Evolutionary conservation across 2,888 invertebrate genomes (phyloP), one percentile per base, ranked within the genome.

Genomic region (Smittia sp.): DNA sequence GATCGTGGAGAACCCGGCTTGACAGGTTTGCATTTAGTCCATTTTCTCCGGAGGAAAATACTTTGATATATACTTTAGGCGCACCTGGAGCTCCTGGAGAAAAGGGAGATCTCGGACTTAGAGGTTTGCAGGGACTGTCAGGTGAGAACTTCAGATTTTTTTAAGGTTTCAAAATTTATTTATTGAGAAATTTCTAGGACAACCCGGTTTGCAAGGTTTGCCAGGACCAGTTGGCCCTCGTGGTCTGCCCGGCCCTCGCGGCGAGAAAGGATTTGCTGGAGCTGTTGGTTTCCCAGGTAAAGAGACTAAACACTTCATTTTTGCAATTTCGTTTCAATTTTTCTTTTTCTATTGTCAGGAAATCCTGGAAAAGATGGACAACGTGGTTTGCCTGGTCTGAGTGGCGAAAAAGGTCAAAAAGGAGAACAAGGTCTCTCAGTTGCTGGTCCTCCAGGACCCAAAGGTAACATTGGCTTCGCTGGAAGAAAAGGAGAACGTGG

Each of bases 181-280:
- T 46, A 46, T 46, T 1, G 84, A 83, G 75, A n/a, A n/a, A 32
- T 32, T 32, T 32, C 9, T 32, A 32, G 85, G 85, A 75, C 80
- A 82, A 18, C 75, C 73, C 38, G 88, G 88, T 75, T 77, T 81
- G 4, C 77, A 79, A 15, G 85, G 86, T 63, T 78, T 78, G 74
- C 81, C 79, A 74, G 73, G 92, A 2, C 84, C 85, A 25, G 85
- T 86, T 20, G 94, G 93, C 13, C 86, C 90, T 7, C 85, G 91
- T 76, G 93, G 93, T 52, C 81, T 89, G 20, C 88, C 91, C 15
- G 95, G 95, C 62, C 86, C 85, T 0, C 86, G 92, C 76, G 96
- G 95, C 74, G 92, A 92, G 0, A 92, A 92, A 78, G 96, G 95
- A 75, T 87, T 88, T 25, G 80, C 85, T 69, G 95, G 95, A 13